Evolutionary conservation across 2,797 vertebrate species (phyloP).

Genomic region (Rhynchonycteris naso): DNA sequence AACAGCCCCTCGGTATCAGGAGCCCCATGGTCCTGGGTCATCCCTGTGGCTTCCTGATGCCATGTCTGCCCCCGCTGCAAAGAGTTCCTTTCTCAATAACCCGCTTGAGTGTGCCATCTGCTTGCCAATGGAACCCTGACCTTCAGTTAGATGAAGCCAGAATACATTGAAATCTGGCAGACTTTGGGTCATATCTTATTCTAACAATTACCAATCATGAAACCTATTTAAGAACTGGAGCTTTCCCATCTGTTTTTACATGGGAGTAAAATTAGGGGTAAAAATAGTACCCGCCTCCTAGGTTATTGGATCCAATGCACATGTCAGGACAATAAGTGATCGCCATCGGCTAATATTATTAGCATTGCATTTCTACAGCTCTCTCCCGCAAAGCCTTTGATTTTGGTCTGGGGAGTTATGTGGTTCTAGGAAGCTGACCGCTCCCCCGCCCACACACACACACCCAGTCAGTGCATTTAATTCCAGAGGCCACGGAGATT

Average conservation of each 20-base stretch:
- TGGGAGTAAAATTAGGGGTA: constrained; percentile 9
- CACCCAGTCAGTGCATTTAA: background rate
- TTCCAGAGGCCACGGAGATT: background rate
- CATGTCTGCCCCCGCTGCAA: background rate
- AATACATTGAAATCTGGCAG: constrained; percentile 6
- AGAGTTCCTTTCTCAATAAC: constrained; percentile 18
- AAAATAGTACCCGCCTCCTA: background rate
- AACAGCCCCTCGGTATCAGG: background rate
- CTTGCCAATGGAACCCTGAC: background rate
- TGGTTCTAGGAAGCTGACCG: background rate
- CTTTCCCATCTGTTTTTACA: constrained; percentile 53
- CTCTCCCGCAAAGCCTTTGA: background rate
- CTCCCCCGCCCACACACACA: too few relatives aligned
- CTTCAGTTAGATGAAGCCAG: background rate
- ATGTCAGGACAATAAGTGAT: background rate
- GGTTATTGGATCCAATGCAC: background rate
- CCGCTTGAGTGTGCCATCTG: background rate
- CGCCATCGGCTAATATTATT: background rate
- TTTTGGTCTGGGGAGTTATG: background rate
- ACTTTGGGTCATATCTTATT: background rate
- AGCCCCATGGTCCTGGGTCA: background rate
- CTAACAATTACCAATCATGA: constrained; percentile 19
- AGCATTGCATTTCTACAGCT: background rate
- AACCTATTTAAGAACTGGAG: constrained; percentile 21
- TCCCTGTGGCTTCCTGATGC: background rate